Percentiles rank a stretch among this genome's conserved stretches.
Evolutionary conservation across 2,797 vertebrate species (phyloP).

Genomic region (Amblyraja radiata): DNA sequence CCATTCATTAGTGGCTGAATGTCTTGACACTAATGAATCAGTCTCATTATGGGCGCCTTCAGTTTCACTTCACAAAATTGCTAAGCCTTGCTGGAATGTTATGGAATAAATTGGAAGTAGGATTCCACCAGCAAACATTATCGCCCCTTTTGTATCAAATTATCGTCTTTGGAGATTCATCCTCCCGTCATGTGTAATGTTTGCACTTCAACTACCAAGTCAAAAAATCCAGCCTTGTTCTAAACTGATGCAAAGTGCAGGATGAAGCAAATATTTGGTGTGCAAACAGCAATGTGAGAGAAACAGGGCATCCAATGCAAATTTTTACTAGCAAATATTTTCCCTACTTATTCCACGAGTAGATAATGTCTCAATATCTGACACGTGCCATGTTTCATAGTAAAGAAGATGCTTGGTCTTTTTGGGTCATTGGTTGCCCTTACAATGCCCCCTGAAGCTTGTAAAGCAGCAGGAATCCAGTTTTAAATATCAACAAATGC

Average conservation of each 20-base stretch:
- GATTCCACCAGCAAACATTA: not conserved
- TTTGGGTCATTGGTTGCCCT: not conserved
- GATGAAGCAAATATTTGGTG: not conserved
- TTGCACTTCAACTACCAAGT: not conserved
- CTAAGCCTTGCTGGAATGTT: not conserved
- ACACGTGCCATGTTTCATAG: not conserved
- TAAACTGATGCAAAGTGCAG: not conserved
- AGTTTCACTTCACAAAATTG: not conserved
- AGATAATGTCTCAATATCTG: not conserved
- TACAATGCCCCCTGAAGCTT: not conserved
- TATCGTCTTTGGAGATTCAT: no score
- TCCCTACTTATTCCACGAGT: not conserved
- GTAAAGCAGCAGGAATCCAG: not conserved
- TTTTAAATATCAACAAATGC: no score
- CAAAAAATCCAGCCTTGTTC: not conserved
- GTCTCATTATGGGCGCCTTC: not conserved
- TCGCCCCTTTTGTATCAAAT: no score
- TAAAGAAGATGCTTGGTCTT: not conserved
- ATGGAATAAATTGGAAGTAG: not conserved
- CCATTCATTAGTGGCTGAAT: not conserved
- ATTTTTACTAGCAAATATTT: not conserved
- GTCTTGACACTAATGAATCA: not conserved
- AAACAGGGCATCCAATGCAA: not conserved
- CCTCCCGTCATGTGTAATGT: not conserved
- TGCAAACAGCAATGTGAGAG: not conserved